Conservation (phyloP, 2,113 vertebrate species). For the Conger conger region DNA sequence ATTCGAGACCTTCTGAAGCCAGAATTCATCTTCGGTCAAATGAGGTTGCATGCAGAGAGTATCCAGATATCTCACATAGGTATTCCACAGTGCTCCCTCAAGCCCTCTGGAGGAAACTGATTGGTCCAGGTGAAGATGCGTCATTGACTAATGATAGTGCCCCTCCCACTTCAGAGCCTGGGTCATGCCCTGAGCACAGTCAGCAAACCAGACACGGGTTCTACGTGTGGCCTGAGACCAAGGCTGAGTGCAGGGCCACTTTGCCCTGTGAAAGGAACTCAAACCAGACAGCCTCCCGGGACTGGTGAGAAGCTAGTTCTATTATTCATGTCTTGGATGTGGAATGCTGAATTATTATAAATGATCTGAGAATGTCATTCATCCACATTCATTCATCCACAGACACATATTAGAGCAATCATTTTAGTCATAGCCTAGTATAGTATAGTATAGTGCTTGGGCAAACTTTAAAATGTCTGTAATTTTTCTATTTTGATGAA, state of each 20-base stretch:
- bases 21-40: slow-evolving; percentile 40
- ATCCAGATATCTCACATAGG: slow-evolving; percentile 63
- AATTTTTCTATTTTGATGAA: too few relatives aligned
- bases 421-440: too few relatives aligned
- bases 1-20: slow-evolving; percentile 44
- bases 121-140: neutral
- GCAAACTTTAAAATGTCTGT: too few relatives aligned
- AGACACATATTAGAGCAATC: too few relatives aligned
- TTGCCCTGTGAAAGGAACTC: slow-evolving; percentile 68
- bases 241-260: slow-evolving; percentile 50
- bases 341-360: neutral
- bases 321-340: neutral
- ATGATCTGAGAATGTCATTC: neutral
- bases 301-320: slow-evolving; percentile 68
- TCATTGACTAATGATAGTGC: slow-evolving; percentile 10
- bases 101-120: neutral
- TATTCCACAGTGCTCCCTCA: slow-evolving; percentile 32
- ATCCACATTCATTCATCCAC: neutral
- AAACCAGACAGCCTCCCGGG: slow-evolving; percentile 56
- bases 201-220: slow-evolving; percentile 65
- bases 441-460: too few relatives aligned
- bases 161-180: slow-evolving; percentile 56
- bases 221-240: slow-evolving; percentile 72
- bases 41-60: slow-evolving; percentile 39
- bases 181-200: slow-evolving; percentile 59